Conservation (phyloP, 1,140 invertebrate species). For the Zaprionus africanus region DNA sequence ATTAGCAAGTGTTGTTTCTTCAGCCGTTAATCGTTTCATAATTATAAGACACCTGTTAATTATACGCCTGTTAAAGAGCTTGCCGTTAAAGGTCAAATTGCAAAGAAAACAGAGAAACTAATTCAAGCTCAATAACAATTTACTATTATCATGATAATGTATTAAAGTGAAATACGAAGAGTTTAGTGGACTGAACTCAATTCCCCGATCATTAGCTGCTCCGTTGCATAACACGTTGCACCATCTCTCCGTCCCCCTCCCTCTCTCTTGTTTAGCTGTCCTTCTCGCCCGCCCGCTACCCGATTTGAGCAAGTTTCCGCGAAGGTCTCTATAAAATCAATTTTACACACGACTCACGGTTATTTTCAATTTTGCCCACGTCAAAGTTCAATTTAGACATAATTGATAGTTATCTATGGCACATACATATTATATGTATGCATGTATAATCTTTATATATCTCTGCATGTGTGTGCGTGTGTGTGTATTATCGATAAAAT, state of each 20-base stretch:
- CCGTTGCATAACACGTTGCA: neutral
- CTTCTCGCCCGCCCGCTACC: neutral
- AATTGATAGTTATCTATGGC: constrained; percentile 58
- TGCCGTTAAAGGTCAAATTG: neutral
- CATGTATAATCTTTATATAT: neutral
- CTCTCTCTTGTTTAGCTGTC: neutral
- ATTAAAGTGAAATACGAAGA: neutral
- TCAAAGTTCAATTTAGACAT: constrained; percentile 79
- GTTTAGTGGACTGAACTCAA: neutral
- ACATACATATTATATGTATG: neutral
- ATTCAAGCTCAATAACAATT: too few species aligned
- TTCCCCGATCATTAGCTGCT: neutral
- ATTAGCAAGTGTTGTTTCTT: neutral
- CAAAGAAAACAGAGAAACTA: neutral
- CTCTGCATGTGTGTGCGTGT: neutral
- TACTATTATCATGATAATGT: neutral
- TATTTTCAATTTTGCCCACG: constrained; percentile 43
- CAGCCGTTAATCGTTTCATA: neutral
- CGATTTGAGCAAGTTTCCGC: neutral
- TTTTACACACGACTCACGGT: constrained; percentile 43
- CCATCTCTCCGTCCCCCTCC: neutral
- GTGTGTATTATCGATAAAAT: neutral
- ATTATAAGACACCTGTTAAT: constrained; percentile 1
- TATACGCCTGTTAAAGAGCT: neutral
- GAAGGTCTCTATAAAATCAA: constrained; percentile 32